phyloP scores from a whole-genome alignment of 2,113 vertebrate genomes.

The Elanus axillaris region DNA sequence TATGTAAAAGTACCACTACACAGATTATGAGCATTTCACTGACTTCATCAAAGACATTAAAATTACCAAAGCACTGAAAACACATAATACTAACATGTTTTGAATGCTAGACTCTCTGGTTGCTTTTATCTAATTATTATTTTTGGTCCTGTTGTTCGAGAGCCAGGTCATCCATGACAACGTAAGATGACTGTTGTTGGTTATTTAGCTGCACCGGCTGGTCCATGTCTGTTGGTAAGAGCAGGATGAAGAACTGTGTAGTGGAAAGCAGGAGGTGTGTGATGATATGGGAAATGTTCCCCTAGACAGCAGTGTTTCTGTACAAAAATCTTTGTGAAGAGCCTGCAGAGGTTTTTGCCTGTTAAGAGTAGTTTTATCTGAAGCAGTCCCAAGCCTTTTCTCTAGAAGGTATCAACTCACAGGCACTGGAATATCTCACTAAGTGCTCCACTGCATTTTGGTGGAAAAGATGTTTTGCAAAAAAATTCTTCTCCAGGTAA shows the following conservation, averaged over 20 bases:
- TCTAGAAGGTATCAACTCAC: not conserved
- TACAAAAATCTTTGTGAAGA: not conserved
- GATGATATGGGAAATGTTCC: not conserved
- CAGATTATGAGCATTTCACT: not conserved
- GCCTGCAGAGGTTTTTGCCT: not conserved
- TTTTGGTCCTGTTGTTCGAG: not conserved
- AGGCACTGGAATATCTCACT: not conserved
- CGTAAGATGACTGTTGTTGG: not conserved
- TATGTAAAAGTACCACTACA: not conserved
- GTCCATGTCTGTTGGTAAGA: not conserved
- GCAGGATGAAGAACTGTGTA: not conserved
- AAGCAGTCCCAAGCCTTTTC: not conserved
- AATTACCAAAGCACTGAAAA: not conserved
- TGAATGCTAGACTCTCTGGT: not conserved
- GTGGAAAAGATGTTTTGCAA: not conserved
- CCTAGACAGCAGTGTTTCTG: not conserved
- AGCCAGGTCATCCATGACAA: rapidly evolving
- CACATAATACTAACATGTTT: not conserved
- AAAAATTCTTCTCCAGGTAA: not conserved
- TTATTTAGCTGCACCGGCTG: not conserved
- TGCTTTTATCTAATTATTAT: not conserved
- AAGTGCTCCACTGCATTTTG: not conserved
- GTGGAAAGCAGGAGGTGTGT: not conserved
- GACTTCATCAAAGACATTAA: not conserved
- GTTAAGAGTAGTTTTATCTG: not conserved